A percentile compares a stretch with the other conserved stretches of the same genome.
These are phyloP conservation scores for Plagodis pulveraria DNA, from an alignment of 2,888 invertebrate species.

Conservation along the genomic window DNA sequence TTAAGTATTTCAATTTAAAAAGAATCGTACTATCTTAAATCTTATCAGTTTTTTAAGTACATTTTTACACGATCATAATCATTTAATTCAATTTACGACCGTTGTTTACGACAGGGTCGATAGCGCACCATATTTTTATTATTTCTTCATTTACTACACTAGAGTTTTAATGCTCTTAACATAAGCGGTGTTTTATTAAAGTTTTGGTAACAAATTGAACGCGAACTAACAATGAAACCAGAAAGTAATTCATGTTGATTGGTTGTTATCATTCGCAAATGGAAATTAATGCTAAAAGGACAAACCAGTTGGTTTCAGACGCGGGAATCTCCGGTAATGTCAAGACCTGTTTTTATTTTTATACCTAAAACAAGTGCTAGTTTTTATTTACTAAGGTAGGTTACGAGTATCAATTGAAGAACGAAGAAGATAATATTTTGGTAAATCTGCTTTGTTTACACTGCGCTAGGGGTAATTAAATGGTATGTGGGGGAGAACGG, in stretches of 20 bases:
- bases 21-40: not conserved
- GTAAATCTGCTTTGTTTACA: too few relatives aligned
- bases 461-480: too few relatives aligned
- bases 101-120: constrained; percentile 17
- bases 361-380: not conserved
- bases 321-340: constrained; percentile 17
- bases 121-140: not conserved
- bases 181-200: too few relatives aligned
- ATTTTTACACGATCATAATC: constrained; percentile 21
- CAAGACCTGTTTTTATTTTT: constrained; percentile 20
- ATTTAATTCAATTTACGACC: constrained; percentile 22
- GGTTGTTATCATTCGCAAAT: constrained; percentile 9
- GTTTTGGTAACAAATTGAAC: not conserved
- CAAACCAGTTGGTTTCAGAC: constrained; percentile 23
- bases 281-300: constrained; percentile 19
- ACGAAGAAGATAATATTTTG: not conserved
- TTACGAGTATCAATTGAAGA: not conserved
- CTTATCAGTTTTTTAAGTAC: constrained; percentile 23
- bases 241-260: constrained; percentile 1
- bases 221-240: not conserved
- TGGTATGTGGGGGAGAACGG: too few relatives aligned
- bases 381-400: constrained; percentile 4
- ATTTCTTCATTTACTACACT: constrained; percentile 2
- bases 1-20: too few relatives aligned
- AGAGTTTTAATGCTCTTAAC: too few relatives aligned